Percentiles rank a stretch among this genome's conserved stretches.
Evolutionary conservation across 2,113 vertebrate species (phyloP).

Genomic region (Carassius auratus): DNA sequence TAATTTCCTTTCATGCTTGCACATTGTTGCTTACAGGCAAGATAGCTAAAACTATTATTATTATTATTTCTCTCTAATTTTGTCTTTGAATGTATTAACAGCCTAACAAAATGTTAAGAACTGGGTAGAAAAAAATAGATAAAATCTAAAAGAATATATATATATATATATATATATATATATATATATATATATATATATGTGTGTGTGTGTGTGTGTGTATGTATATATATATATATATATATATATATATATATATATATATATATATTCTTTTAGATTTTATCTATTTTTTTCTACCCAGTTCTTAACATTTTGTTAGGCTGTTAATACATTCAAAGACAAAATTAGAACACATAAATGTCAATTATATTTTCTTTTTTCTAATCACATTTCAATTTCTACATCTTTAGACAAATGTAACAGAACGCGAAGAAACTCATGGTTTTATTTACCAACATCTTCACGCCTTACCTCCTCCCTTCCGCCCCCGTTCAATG

Average conservation of each 20-base stretch:
- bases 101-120: neutral
- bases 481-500: slow-evolving; percentile 59
- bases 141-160: neutral
- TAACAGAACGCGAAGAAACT: neutral
- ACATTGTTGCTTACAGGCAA: neutral
- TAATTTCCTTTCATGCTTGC: neutral
- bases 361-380: neutral
- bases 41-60: neutral
- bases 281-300: neutral
- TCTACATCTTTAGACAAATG: neutral
- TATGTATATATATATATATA: too few relatives aligned
- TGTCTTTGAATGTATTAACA: neutral
- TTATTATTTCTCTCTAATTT: neutral
- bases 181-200: too few relatives aligned
- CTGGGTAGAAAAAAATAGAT: too few relatives aligned
- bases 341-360: neutral
- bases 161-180: too few relatives aligned
- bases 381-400: neutral
- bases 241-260: too few relatives aligned
- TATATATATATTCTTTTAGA: too few relatives aligned
- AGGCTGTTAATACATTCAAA: neutral
- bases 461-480: slow-evolving; percentile 60
- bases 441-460: slow-evolving; percentile 28
- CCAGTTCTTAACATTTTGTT: neutral
- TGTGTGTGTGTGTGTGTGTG: too few relatives aligned